Evolutionary conservation across 2,113 vertebrate genomes (phyloP).

Genomic region (Orycteropus afer): DNA sequence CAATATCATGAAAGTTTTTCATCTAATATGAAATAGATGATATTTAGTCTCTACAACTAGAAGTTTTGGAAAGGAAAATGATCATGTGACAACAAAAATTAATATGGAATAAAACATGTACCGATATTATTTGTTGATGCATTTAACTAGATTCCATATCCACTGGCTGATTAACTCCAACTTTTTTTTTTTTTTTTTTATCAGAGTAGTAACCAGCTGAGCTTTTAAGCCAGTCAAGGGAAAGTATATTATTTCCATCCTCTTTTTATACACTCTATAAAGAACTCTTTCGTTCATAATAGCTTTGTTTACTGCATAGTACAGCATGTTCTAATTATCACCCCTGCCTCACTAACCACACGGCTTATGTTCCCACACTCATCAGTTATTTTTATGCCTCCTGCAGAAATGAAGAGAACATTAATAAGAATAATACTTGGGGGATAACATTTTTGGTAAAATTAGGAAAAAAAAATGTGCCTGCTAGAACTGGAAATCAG

Average conservation of each 20-base stretch:
- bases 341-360: conserved; percentile 88
- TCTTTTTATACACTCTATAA: conserved; percentile 86
- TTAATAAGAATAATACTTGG: conserved; percentile 87
- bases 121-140: conserved; percentile 66
- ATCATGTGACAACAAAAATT: conserved; percentile 60
- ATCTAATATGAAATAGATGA: conserved; percentile 22
- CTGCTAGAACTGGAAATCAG: conserved; percentile 51
- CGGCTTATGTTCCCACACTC: conserved; percentile 85
- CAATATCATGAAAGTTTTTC: background rate
- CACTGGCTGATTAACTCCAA: conserved; percentile 66
- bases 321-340: conserved; percentile 90
- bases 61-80: conserved; percentile 10
- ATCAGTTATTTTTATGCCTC: conserved; percentile 88
- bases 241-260: conserved; percentile 85
- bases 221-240: conserved; percentile 80
- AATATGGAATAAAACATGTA: conserved; percentile 60
- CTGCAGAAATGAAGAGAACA: conserved; percentile 85
- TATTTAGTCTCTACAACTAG: conserved; percentile 50
- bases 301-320: conserved; percentile 88
- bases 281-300: conserved; percentile 87
- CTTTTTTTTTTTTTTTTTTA: conserved; percentile 66
- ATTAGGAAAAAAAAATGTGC: conserved; percentile 70
- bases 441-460: conserved; percentile 79
- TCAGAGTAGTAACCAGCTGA: conserved; percentile 66
- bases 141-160: conserved; percentile 68